phyloP scores from a whole-genome alignment of 2,797 vertebrate species.

The Tokudaia muenninki region DNA sequence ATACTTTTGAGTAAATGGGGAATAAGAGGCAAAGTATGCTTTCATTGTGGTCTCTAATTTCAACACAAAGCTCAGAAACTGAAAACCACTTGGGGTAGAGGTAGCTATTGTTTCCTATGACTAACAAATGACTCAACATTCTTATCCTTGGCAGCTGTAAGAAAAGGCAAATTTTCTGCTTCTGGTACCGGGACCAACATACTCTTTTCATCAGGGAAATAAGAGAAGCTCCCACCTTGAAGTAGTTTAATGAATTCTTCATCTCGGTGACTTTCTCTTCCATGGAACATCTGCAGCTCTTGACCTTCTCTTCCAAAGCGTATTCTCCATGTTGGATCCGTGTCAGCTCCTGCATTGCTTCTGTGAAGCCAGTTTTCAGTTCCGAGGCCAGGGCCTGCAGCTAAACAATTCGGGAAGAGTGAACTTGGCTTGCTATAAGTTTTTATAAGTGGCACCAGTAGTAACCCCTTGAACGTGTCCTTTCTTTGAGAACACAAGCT shows the following conservation, averaged over 20 bases:
- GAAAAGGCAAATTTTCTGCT: conserved; percentile 27
- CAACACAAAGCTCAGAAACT: conserved; percentile 35
- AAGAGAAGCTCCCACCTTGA: conserved; percentile 91
- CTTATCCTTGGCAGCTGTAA: conserved; percentile 27
- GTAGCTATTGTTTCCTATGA: background rate
- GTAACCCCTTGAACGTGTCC: conserved; percentile 48
- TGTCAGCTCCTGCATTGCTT: conserved; percentile 92
- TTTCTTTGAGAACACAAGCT: conserved; percentile 57
- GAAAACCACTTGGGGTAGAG: background rate
- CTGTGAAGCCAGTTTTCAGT: conserved; percentile 94
- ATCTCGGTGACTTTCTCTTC: conserved; percentile 96
- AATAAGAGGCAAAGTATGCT: background rate
- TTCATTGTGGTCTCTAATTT: conserved; percentile 33
- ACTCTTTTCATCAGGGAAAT: conserved; percentile 2
- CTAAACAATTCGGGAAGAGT: conserved; percentile 86
- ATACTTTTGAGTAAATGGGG: background rate
- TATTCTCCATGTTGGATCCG: conserved; percentile 94
- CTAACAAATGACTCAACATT: background rate
- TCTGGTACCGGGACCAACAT: background rate
- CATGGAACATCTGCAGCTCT: conserved; percentile 93
- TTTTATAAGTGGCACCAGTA: background rate
- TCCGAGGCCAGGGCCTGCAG: conserved; percentile 96
- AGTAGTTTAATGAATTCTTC: conserved; percentile 96
- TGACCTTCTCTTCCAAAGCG: conserved; percentile 94
- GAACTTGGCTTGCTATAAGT: conserved; percentile 57